Base-by-base conservation (phyloP, 53 echinoderm and acorn worm species). In the Zoroaster sp. region DNA sequence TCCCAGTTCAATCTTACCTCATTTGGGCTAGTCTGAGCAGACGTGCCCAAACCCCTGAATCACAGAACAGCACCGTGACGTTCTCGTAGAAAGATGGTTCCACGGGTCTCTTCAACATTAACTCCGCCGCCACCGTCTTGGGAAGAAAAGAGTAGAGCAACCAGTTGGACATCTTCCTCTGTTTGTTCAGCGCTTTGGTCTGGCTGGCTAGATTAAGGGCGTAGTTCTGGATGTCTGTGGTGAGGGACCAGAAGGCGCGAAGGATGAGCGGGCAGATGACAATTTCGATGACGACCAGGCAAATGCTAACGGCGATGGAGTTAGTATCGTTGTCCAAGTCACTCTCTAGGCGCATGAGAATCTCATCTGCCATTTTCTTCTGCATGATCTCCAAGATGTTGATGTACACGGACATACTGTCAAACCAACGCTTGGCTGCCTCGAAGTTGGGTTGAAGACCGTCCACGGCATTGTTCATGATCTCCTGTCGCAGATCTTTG, bases 321-420 rank as follows among this genome's bases (percentile, higher is more conserved):
- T 83, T 88, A n/a, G 94, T 94, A 67, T 94, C 94, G 65, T 74
- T 79, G 70, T 94, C 94, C 69, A 94, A 70, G 40, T 94, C 94
- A 18, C 76, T 78, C 25, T 89, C 86, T 8, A 94, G 88, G 0
- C 78, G 88, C 28, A 63, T 43, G 6, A 94, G 73, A 45, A 94
- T 94, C 51, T 91, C 88, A 10, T 94, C 80, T 2, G 94, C 94
- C 94, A 94, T 94, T 53, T 72, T 92, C 66, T 88, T 94, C 55
- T 94, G 94, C 33, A 94, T 41, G 52, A 54, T 94, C 85, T 91
- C 94, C 63, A 91, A 68, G 72, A 94, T 91, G 78, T 88, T 74
- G 91, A 94, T 91, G 79, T 94, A 94, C 28, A 91, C 91, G 4
- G 94, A 91, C 91, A 94, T 94, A 37, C 88, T 91, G 43, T 94